phyloP scores from a whole-genome alignment of 2,888 invertebrate genomes.

The Poecilus cupreus region DNA sequence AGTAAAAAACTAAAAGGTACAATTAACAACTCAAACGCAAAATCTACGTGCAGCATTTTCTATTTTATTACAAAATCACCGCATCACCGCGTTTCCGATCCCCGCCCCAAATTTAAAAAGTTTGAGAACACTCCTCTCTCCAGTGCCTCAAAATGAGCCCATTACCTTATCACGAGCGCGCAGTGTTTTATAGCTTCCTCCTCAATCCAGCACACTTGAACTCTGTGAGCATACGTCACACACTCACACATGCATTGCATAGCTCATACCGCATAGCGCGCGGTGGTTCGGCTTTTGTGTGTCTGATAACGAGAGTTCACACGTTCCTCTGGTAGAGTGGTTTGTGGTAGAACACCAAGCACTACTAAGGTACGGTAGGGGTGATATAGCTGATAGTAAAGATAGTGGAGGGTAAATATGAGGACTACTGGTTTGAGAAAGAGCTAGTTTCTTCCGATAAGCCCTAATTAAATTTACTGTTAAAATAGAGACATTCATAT shows the following conservation, averaged over 20 bases:
- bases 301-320: constrained; percentile 8
- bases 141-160: constrained; percentile 5
- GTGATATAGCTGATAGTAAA: neutral
- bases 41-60: too few relatives aligned
- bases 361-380: neutral
- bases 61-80: too few relatives aligned
- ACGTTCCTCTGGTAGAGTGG: neutral
- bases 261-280: neutral
- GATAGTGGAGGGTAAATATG: too few relatives aligned
- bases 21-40: too few relatives aligned
- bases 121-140: constrained; percentile 7
- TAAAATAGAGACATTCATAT: too few relatives aligned
- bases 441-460: too few relatives aligned
- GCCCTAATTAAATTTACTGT: too few relatives aligned
- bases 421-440: too few relatives aligned
- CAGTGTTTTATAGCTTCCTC: constrained; percentile 31
- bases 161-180: constrained; percentile 12
- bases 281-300: neutral
- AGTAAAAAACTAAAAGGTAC: too few relatives aligned
- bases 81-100: too few relatives aligned
- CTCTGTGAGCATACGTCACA: neutral
- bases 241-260: neutral
- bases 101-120: neutral
- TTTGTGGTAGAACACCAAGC: neutral
- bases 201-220: constrained; percentile 17